Evolutionary conservation across 2,113 vertebrate genomes (phyloP).

Genomic region (Corythornis madagascariensis): DNA sequence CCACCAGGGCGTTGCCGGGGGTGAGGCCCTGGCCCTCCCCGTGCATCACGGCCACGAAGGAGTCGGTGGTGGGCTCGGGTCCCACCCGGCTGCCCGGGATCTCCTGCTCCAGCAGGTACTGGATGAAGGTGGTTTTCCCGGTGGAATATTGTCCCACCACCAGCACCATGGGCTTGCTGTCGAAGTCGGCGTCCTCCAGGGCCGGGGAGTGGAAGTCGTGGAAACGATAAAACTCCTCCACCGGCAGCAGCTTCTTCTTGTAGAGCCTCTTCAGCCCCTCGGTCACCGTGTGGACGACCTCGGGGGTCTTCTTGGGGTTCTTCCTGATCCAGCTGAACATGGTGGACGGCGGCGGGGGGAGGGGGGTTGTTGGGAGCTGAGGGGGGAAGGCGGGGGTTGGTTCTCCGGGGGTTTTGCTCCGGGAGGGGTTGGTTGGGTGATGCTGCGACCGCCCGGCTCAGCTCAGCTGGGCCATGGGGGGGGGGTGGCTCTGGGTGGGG

Average conservation of each 20-base stretch:
- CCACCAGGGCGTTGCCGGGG: constrained; percentile 91
- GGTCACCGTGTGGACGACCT: background rate
- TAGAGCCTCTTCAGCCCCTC: constrained; percentile 67
- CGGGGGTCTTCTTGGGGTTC: background rate
- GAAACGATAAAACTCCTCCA: constrained; percentile 89
- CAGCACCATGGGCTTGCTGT: constrained; percentile 93
- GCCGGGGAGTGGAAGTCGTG: constrained; percentile 89
- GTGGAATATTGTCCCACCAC: constrained; percentile 94
- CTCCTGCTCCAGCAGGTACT: constrained; percentile 92
- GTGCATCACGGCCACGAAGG: constrained; percentile 94
- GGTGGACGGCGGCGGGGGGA: too few relatives aligned
- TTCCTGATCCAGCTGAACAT: background rate
- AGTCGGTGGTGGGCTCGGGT: constrained; percentile 92
- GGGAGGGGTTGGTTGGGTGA: too few relatives aligned
- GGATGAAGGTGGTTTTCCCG: constrained; percentile 94
- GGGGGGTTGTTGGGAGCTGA: too few relatives aligned
- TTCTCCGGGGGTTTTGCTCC: too few relatives aligned
- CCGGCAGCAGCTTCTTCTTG: constrained; percentile 83
- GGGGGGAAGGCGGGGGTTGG: too few relatives aligned
- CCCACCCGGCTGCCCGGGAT: constrained; percentile 90
- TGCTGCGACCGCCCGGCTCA: too few relatives aligned
- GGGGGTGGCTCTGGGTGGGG: too few relatives aligned
- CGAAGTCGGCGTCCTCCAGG: constrained; percentile 91
- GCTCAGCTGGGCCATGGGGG: too few relatives aligned
- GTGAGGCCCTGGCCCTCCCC: constrained; percentile 83